These are phyloP conservation scores for Lagopus muta DNA, from an alignment of 2,113 vertebrate species.

Conservation along the genomic window DNA sequence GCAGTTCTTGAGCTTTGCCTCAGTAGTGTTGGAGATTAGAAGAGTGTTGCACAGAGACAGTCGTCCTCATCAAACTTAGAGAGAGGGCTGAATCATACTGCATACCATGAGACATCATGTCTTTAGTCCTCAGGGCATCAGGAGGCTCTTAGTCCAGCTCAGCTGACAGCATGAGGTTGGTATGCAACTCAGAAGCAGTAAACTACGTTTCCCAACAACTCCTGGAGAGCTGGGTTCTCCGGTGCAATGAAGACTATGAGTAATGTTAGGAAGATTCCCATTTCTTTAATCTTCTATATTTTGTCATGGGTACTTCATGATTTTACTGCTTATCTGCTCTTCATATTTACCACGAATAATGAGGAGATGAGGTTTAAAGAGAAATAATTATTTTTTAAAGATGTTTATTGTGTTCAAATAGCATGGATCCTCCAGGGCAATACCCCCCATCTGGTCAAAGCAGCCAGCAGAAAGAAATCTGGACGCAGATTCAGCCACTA, in stretches of 20 bases:
- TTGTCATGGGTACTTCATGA: conserved; percentile 23
- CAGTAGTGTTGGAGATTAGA: not conserved
- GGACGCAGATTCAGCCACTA: conserved; percentile 45
- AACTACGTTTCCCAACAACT: not conserved
- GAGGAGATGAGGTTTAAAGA: conserved; percentile 56
- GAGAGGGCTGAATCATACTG: not conserved
- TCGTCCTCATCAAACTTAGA: not conserved
- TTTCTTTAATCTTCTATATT: conserved; percentile 16
- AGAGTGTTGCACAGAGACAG: not conserved
- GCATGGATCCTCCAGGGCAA: conserved; percentile 29
- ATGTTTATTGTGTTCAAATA: conserved; percentile 63
- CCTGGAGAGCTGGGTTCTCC: not conserved
- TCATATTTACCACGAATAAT: conserved; percentile 30
- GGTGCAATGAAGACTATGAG: not conserved
- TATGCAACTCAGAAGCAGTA: not conserved
- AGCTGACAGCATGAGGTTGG: not conserved
- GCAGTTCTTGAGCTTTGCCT: not conserved
- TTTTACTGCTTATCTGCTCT: conserved; percentile 14
- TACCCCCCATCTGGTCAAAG: conserved; percentile 41
- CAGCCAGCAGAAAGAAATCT: conserved; percentile 55
- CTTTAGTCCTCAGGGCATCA: not conserved
- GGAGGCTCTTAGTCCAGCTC: not conserved
- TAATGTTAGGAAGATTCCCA: not conserved
- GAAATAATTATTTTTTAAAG: conserved; percentile 61
- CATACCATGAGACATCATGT: not conserved